Base-by-base conservation (phyloP, 2,113 vertebrate species). In the Solea solea region DNA sequence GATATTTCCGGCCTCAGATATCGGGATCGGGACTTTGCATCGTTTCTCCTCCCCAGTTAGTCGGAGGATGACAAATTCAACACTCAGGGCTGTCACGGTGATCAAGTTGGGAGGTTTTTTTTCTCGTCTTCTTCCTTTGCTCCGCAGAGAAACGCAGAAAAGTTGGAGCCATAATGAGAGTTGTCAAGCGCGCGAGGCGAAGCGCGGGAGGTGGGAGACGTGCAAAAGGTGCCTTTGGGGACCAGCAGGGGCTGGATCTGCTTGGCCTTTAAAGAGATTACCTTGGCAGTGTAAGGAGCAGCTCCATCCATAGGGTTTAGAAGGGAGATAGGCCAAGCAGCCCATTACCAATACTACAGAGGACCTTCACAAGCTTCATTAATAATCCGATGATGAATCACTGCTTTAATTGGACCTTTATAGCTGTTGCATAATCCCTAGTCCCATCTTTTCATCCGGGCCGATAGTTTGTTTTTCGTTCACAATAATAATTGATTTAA, bases 331-430 rank as follows among this genome's bases (percentile, higher is more conserved):
- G 88, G 91, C 91, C 86, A 90, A 91, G 66, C 86, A 78, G 92
- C 92, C 93, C 93, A 88, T 96, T 95, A 95, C 92, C 84, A 88
- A 83, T 87, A 87, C 89, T 90, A 87, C 90, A 86, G 91, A 92
- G 90, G 85, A 93, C 87, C 91, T 80, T 82, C 86, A 87, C 85
- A 90, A 89, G 87, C 91, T 91, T 92, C 91, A 94, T 96, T 94
- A 93, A 95, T 96, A 94, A 95, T 94, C 88, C 90, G 91, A 91
- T 90, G 93, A 96, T 92, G 89, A 91, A 94, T 93, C 93, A 93
- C 89, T 89, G 88, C 91, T 90, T 92, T 94, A 94, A 95, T 94
- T 95, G 95, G 94, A 90, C 89, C 90, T 91, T 95, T 95, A 95
- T 94, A 94, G 94, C 94, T 86, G 90, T 91, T 92, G 90, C 89